Percentiles rank a stretch among this genome's conserved stretches.
Evolutionary conservation across 2,113 vertebrate genomes (phyloP).

Genomic region (Larimichthys polyactis): DNA sequence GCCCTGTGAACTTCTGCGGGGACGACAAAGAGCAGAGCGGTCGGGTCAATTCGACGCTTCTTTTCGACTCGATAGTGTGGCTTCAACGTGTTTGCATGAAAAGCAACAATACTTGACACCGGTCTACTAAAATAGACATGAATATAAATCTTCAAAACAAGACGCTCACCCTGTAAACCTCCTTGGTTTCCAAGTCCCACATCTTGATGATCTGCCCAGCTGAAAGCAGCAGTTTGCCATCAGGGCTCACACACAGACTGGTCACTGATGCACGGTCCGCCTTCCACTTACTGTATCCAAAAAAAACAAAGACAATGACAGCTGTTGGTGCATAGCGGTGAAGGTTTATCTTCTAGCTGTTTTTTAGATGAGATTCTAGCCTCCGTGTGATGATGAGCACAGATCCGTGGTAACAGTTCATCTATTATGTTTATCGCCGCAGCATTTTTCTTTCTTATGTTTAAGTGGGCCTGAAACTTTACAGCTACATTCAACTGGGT

Average conservation of each 20-base stretch:
- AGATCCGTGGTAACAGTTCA: background rate
- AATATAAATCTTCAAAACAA: background rate
- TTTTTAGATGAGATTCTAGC: background rate
- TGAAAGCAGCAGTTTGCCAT: conserved; percentile 95
- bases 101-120: background rate
- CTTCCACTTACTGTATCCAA: conserved; percentile 93
- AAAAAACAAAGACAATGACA: conserved; percentile 24
- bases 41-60: background rate
- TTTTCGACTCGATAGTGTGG: too few relatives aligned
- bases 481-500: background rate
- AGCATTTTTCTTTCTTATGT: background rate
- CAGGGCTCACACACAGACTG: conserved; percentile 93
- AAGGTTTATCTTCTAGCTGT: too few relatives aligned
- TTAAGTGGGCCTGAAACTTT: background rate
- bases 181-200: conserved; percentile 98
- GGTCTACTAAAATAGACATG: background rate
- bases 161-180: conserved; percentile 94
- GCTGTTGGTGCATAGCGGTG: too few relatives aligned
- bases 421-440: background rate
- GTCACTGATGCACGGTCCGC: conserved; percentile 92
- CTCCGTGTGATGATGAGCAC: background rate
- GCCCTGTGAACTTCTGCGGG: conserved; percentile 95
- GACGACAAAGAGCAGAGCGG: background rate
- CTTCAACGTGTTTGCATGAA: background rate
- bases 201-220: conserved; percentile 96